These are phyloP conservation scores for Eupithecia pulchellata DNA, from an alignment of 2,888 invertebrate species.

Conservation along the genomic window DNA sequence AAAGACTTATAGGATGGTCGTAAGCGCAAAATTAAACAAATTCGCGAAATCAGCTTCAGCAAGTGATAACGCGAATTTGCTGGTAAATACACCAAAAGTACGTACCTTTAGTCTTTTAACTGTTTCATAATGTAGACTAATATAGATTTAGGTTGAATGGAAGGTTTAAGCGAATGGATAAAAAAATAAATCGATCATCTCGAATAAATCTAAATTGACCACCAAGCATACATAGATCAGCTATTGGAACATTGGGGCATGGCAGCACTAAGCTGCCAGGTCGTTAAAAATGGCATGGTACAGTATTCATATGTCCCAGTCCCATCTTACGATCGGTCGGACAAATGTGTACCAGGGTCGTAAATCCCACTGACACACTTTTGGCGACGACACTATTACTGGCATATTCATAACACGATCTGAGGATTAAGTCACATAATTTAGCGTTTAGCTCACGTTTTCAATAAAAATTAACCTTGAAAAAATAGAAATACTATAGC, in stretches of 20 bases:
- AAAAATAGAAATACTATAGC: too few relatives aligned
- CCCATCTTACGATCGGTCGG: constrained; percentile 1
- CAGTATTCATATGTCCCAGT: not conserved
- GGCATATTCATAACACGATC: constrained; percentile 41
- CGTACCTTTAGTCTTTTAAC: not conserved
- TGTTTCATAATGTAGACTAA: not conserved
- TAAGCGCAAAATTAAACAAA: not conserved
- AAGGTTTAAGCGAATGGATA: not conserved
- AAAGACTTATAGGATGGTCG: not conserved
- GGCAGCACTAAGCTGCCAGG: not conserved
- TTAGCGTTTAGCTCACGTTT: not conserved
- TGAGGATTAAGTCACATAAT: constrained; percentile 33
- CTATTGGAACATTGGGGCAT: too few relatives aligned
- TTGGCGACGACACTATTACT: constrained; percentile 53
- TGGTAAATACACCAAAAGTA: too few relatives aligned
- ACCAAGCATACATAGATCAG: not conserved
- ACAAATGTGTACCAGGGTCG: constrained; percentile 15
- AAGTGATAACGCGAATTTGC: too few relatives aligned
- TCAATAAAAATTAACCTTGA: too few relatives aligned
- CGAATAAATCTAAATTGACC: not conserved
- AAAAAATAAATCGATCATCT: not conserved
- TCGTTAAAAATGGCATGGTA: constrained; percentile 6
- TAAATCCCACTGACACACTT: constrained; percentile 40
- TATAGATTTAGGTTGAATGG: not conserved
- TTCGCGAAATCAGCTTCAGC: not conserved